A percentile compares a stretch with the other conserved stretches of the same genome.
These are phyloP conservation scores for Actinopyga echinites DNA, from an alignment of 53 echinoderm and acorn worm species.

Conservation along the genomic window DNA sequence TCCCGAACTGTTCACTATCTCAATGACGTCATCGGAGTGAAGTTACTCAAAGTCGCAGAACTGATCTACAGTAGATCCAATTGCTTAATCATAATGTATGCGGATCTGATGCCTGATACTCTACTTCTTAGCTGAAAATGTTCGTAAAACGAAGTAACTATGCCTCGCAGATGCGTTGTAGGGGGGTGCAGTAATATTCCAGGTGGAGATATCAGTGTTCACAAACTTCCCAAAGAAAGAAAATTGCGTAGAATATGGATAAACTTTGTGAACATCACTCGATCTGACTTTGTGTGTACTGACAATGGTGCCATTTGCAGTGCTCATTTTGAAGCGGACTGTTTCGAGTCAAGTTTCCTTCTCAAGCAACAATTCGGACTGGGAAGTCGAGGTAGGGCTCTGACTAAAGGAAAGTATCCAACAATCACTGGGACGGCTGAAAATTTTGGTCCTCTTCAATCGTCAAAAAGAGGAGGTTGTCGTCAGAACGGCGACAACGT, in stretches of 20 bases:
- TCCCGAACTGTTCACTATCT: not conserved
- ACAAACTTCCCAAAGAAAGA: not conserved
- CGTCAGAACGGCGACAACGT: too few relatives aligned
- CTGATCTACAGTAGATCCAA: not conserved
- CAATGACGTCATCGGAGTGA: not conserved
- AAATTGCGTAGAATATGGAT: not conserved
- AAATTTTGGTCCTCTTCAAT: too few relatives aligned
- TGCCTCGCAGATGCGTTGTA: not conserved
- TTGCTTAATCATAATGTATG: not conserved
- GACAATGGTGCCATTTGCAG: not conserved
- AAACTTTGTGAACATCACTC: not conserved
- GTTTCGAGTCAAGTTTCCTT: not conserved
- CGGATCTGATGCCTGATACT: not conserved
- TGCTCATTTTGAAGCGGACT: not conserved
- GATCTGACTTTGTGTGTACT: conserved; percentile 16
- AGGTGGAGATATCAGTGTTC: not conserved
- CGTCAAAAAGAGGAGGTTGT: too few relatives aligned
- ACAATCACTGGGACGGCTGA: too few relatives aligned
- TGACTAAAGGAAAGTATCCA: not conserved
- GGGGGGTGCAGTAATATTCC: not conserved
- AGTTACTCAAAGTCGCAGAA: not conserved
- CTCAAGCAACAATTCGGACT: not conserved
- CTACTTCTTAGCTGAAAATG: not conserved
- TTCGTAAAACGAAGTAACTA: not conserved
- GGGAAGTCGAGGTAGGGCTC: not conserved